Evolutionary conservation across 2,888 invertebrate species (phyloP).

Genomic region (Agriopis aurantiaria): DNA sequence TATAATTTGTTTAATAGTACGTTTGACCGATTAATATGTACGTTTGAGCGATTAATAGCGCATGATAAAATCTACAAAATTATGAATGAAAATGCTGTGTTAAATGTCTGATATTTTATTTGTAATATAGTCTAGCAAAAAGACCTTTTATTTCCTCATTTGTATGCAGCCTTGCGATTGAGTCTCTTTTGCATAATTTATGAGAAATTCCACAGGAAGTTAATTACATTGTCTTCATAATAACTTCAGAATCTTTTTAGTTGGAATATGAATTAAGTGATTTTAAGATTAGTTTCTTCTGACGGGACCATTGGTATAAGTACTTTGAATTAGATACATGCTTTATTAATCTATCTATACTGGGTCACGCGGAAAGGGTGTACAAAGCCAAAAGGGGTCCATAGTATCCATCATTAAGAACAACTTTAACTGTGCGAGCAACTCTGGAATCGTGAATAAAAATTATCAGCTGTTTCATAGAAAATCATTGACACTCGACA

Average conservation of each 20-base stretch:
- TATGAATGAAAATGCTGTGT: not conserved
- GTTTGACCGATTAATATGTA: no score
- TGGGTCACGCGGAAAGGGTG: no score
- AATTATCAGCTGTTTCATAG: no score
- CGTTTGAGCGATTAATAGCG: not conserved
- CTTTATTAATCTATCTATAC: no score
- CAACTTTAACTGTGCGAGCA: no score
- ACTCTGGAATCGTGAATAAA: no score
- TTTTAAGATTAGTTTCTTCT: not conserved
- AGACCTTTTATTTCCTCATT: conserved; percentile 10
- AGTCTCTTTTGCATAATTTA: conserved; percentile 22
- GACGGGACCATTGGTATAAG: no score
- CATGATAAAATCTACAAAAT: not conserved
- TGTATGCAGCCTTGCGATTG: conserved; percentile 20
- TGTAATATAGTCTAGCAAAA: not conserved
- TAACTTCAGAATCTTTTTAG: not conserved
- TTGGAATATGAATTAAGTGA: not conserved
- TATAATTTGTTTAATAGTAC: not conserved
- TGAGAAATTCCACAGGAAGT: conserved; percentile 17
- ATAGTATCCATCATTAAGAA: no score
- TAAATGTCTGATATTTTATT: not conserved
- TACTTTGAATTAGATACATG: no score
- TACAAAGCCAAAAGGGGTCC: no score
- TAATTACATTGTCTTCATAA: conserved; percentile 16
- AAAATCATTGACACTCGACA: no score